Evolutionary conservation across 1,140 invertebrate genomes (phyloP).

Genomic region (Zelostemma sp.): DNA sequence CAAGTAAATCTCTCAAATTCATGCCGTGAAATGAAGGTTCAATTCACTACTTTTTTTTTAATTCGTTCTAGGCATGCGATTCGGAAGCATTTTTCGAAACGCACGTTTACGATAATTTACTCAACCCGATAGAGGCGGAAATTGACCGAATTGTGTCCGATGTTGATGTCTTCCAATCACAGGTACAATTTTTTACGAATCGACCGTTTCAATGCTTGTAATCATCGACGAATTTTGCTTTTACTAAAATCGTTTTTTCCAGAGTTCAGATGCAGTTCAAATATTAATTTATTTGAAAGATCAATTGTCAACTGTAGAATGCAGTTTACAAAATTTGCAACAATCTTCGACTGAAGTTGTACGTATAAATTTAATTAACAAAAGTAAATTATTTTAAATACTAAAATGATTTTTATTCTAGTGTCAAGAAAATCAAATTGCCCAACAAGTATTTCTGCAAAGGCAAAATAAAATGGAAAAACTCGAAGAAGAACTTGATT

Average conservation of each 20-base stretch:
- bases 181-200: slow-evolving; percentile 52
- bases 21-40: no score
- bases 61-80: slow-evolving; percentile 40
- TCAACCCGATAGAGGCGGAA: slow-evolving; percentile 57
- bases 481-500: slow-evolving; percentile 62
- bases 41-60: no score
- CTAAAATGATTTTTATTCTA: slow-evolving; percentile 31
- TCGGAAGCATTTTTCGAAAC: slow-evolving; percentile 41
- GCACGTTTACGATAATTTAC: slow-evolving; percentile 48
- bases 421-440: slow-evolving; percentile 52
- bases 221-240: slow-evolving; percentile 8
- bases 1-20: slow-evolving; percentile 33
- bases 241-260: no score
- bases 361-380: slow-evolving; percentile 36
- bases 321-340: slow-evolving; percentile 54
- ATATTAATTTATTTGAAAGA: slow-evolving; percentile 53
- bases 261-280: slow-evolving; percentile 44
- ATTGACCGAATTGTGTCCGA: slow-evolving; percentile 58
- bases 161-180: slow-evolving; percentile 50
- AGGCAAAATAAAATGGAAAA: slow-evolving; percentile 53
- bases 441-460: slow-evolving; percentile 52
- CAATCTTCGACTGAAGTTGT: slow-evolving; percentile 57
- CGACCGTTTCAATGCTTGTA: no score
- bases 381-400: slow-evolving; percentile 14
- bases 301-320: slow-evolving; percentile 53